A percentile compares a stretch with the other conserved stretches of the same genome.
phyloP scores from a whole-genome alignment of 2,113 vertebrate species.

The Pimephales promelas region DNA sequence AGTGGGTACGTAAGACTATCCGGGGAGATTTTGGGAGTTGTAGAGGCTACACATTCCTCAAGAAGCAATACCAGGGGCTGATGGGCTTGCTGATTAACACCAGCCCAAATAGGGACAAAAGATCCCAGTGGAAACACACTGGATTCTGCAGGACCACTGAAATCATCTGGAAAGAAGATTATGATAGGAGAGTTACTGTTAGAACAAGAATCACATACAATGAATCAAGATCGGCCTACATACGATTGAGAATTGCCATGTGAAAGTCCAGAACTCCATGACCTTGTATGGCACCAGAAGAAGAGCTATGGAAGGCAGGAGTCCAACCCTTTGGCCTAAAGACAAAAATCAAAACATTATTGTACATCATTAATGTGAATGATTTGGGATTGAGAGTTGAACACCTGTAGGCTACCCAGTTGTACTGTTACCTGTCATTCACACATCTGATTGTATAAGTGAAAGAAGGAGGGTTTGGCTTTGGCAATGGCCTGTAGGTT shows the following conservation, averaged over 20 bases:
- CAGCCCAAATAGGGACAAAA: slow-evolving; percentile 74
- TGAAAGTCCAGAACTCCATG: slow-evolving; percentile 68
- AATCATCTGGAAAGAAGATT: slow-evolving; percentile 60
- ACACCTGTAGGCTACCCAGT: too few species aligned
- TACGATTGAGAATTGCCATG: slow-evolving; percentile 73
- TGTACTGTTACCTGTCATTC: slow-evolving; percentile 57
- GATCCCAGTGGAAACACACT: slow-evolving; percentile 74
- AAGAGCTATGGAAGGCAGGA: slow-evolving; percentile 56
- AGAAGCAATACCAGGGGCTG: slow-evolving; percentile 75
- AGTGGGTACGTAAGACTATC: slow-evolving; percentile 65
- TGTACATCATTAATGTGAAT: not conserved
- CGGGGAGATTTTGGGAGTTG: slow-evolving; percentile 53
- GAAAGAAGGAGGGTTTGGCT: slow-evolving; percentile 48
- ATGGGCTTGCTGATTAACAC: slow-evolving; percentile 70
- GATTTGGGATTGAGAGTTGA: not conserved
- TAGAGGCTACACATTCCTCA: slow-evolving; percentile 75
- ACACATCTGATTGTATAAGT: slow-evolving; percentile 64
- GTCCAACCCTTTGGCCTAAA: slow-evolving; percentile 59
- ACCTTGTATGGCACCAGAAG: slow-evolving; percentile 56
- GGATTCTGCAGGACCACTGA: slow-evolving; percentile 60
- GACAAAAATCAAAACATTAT: not conserved
- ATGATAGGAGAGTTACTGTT: not conserved
- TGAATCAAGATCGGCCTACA: not conserved
- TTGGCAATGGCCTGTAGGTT: slow-evolving; percentile 63
- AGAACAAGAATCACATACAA: not conserved